These are phyloP conservation scores for Phengaris alcon DNA, from an alignment of 2,888 invertebrate species.

Conservation along the genomic window DNA sequence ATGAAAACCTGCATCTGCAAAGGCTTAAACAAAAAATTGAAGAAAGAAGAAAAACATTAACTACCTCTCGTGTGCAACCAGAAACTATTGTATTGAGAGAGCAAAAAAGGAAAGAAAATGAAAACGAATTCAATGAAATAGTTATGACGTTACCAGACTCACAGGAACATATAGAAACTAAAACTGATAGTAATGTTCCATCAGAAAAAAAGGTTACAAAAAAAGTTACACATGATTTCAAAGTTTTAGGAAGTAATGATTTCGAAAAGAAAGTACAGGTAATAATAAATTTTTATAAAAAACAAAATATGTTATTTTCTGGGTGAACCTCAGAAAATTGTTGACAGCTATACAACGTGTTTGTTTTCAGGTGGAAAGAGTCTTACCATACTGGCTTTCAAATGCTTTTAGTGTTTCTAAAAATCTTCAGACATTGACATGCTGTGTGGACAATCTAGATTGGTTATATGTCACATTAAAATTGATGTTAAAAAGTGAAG, in stretches of 20 bases:
- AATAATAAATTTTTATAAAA: neutral
- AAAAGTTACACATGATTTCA: conserved; percentile 69
- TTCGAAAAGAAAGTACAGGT: conserved; percentile 79
- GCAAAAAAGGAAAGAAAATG: conserved; percentile 18
- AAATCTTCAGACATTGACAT: conserved; percentile 79
- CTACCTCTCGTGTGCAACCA: conserved; percentile 33
- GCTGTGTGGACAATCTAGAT: conserved; percentile 75
- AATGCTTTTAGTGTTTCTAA: conserved; percentile 88
- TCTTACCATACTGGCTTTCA: conserved; percentile 92
- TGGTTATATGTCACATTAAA: conserved; percentile 83
- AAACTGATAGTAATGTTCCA: conserved; percentile 13
- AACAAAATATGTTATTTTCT: neutral
- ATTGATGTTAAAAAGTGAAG: conserved; percentile 82
- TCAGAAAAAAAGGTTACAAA: conserved; percentile 32
- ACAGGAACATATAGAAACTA: conserved; percentile 18
- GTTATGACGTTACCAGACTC: conserved; percentile 12
- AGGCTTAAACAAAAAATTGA: conserved; percentile 81
- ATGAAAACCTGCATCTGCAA: conserved; percentile 79
- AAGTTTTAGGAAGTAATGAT: conserved; percentile 83
- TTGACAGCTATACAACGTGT: conserved; percentile 10
- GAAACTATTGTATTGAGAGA: conserved; percentile 37
- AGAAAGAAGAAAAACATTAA: conserved; percentile 64
- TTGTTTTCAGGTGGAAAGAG: conserved; percentile 82
- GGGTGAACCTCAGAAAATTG: neutral
- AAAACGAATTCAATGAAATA: conserved; percentile 29